These are phyloP conservation scores for Gobiocypris rarus DNA, from an alignment of 2,113 vertebrate genomes.

Conservation along the genomic window DNA sequence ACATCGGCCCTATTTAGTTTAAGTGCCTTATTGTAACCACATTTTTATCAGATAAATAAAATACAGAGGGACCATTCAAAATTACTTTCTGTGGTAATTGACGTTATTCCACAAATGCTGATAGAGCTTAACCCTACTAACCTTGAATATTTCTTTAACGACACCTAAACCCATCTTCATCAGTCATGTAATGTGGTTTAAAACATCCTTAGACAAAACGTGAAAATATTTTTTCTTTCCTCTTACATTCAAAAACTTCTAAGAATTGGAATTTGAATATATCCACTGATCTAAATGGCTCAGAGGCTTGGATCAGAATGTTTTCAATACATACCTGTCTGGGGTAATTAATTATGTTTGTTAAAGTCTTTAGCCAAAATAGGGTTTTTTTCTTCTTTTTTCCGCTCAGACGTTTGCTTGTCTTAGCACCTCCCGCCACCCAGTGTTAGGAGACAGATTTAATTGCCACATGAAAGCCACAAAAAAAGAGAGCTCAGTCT, in stretches of 20 bases:
- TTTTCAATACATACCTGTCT: slow-evolving; percentile 88
- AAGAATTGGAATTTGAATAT: slow-evolving; percentile 68
- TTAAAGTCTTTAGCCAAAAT: slow-evolving; percentile 86
- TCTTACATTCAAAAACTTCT: background rate
- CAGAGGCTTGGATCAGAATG: slow-evolving; percentile 68
- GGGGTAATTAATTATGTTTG: slow-evolving; percentile 93
- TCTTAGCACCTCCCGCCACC: slow-evolving; percentile 82
- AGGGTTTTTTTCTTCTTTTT: slow-evolving; percentile 30
- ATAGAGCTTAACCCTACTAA: background rate
- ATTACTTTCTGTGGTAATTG: background rate
- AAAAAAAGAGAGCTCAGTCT: slow-evolving; percentile 82
- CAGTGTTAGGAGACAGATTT: slow-evolving; percentile 83
- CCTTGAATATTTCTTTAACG: background rate
- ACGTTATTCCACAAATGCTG: background rate
- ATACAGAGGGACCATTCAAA: background rate
- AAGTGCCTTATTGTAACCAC: background rate
- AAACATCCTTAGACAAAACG: background rate
- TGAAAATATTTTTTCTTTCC: background rate
- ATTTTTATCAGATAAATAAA: background rate
- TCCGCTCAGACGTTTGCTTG: slow-evolving; percentile 69
- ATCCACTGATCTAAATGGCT: slow-evolving; percentile 69
- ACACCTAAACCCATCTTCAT: background rate
- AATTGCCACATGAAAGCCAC: slow-evolving; percentile 86
- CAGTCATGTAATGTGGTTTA: background rate
- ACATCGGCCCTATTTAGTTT: background rate